Evolutionary conservation across 2,113 vertebrate genomes (phyloP).

Genomic region (Cryptomyrus ogoouensis): DNA sequence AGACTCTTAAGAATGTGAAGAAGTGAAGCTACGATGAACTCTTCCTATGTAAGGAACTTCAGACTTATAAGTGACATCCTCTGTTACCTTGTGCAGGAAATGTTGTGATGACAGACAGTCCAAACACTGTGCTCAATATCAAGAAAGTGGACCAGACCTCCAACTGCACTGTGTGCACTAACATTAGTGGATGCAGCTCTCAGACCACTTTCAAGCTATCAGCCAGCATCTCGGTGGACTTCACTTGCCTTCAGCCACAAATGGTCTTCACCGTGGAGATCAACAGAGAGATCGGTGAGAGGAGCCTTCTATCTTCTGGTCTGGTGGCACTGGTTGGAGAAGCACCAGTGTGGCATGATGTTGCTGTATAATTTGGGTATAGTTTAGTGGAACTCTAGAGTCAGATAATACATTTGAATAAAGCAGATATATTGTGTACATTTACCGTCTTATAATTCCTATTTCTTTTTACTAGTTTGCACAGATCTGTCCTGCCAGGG

Average conservation of each 20-base stretch:
- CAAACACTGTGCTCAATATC: conserved; percentile 39
- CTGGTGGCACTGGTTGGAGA: background rate
- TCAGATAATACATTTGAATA: background rate
- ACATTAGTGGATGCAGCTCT: conserved; percentile 35
- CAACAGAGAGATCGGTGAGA: conserved; percentile 53
- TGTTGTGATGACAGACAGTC: conserved; percentile 30
- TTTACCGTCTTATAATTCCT: background rate
- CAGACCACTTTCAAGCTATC: conserved; percentile 15
- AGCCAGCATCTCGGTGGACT: conserved; percentile 37
- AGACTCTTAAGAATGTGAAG: background rate
- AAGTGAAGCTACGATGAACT: background rate
- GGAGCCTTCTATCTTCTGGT: background rate
- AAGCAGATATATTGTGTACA: background rate
- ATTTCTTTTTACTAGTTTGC: conserved; percentile 63
- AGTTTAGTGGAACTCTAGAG: background rate
- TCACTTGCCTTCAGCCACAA: conserved; percentile 56
- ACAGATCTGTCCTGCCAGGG: conserved; percentile 55
- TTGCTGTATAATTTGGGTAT: background rate
- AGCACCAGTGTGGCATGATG: background rate
- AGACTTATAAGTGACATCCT: background rate
- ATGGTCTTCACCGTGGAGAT: conserved; percentile 53
- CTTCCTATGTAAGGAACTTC: background rate
- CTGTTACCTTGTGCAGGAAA: conserved; percentile 35
- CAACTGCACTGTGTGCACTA: conserved; percentile 52
- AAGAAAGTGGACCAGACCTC: conserved; percentile 20